phyloP scores from a whole-genome alignment of 2,113 vertebrate species.

The Lamprotornis superbus region DNA sequence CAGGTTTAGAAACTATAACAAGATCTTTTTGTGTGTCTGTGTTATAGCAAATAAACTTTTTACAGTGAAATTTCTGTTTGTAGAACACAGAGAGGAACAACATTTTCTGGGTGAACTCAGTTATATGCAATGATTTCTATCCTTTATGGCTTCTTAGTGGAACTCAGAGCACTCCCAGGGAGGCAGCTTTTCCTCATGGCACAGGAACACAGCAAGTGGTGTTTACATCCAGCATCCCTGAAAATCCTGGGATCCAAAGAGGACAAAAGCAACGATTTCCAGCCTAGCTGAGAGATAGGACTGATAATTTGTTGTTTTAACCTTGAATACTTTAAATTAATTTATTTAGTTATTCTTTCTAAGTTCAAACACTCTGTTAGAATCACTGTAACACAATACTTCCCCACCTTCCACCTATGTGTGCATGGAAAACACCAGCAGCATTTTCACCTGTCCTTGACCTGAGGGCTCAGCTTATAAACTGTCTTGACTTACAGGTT shows the following conservation, averaged over 20 bases:
- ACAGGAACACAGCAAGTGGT: neutral
- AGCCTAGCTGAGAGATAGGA: neutral
- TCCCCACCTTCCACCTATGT: rapidly evolving
- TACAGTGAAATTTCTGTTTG: neutral
- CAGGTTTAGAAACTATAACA: neutral
- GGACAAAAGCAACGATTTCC: neutral
- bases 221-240: neutral
- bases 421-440: neutral
- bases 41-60: neutral
- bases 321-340: neutral
- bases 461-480: neutral
- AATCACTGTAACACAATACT: neutral
- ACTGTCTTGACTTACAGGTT: neutral
- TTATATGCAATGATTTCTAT: neutral
- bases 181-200: neutral
- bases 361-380: neutral
- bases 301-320: neutral
- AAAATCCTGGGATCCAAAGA: neutral
- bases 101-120: neutral
- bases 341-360: neutral
- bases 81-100: neutral
- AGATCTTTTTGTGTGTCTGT: neutral
- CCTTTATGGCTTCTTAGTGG: neutral
- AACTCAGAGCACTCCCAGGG: neutral
- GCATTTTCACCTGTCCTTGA: neutral